These are phyloP conservation scores for Hydrozoanthus gracilis DNA, from an alignment of 92 coral and sea anemone genomes.

Conservation along the genomic window DNA sequence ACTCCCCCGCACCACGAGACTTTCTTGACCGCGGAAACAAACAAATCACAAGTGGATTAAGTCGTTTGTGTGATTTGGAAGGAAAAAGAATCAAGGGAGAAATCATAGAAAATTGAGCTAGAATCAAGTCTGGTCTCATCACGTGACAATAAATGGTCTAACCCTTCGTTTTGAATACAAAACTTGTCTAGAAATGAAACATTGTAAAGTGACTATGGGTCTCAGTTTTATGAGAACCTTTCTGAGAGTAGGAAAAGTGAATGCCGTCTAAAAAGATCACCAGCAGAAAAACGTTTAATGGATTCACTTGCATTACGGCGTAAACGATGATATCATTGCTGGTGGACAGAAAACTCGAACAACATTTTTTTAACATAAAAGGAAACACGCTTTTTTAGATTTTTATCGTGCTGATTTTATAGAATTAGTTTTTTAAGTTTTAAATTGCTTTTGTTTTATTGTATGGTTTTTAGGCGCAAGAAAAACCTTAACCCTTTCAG, in stretches of 20 bases:
- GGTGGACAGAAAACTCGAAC: neutral
- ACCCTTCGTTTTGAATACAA: neutral
- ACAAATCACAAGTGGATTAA: neutral
- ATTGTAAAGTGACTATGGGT: neutral
- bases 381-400: neutral
- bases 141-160: neutral
- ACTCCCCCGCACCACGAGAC: neutral
- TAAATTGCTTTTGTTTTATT: neutral
- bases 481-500: too few relatives aligned
- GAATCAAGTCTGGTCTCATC: neutral
- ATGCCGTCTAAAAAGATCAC: neutral
- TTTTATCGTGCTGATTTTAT: neutral
- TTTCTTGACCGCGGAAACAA: neutral
- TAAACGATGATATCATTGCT: neutral
- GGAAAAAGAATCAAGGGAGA: neutral
- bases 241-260: neutral
- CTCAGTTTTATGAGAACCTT: slow-evolving; percentile 33
- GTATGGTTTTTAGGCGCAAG: neutral
- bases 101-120: neutral
- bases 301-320: neutral
- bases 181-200: neutral
- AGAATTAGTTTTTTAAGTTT: neutral
- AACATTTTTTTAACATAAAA: neutral
- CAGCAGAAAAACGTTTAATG: neutral
- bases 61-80: neutral